phyloP scores from a whole-genome alignment of 2,888 invertebrate genomes.

The Luperina testacea region DNA sequence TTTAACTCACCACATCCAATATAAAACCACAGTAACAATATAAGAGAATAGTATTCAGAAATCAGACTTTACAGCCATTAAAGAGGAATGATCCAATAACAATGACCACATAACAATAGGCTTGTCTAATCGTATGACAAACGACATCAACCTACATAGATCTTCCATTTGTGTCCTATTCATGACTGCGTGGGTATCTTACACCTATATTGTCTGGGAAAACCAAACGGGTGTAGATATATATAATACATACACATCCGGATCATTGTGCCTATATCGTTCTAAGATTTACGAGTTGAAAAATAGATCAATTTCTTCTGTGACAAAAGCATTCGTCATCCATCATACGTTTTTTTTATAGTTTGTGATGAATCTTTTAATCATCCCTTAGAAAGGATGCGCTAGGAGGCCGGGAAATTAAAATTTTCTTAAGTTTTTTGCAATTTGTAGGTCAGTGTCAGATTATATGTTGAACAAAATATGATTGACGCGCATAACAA shows the following conservation, averaged over 20 bases:
- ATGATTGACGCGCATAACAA: no score
- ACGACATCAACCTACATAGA: conserved; percentile 54
- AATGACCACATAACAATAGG: conserved; percentile 38
- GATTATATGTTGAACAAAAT: no score
- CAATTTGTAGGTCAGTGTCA: no score
- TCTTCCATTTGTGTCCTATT: conserved; percentile 50
- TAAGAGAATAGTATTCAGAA: neutral
- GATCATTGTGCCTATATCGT: conserved; percentile 26
- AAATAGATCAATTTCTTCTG: conserved; percentile 1
- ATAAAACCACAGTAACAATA: neutral
- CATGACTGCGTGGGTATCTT: conserved; percentile 49
- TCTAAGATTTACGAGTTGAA: neutral
- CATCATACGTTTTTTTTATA: neutral
- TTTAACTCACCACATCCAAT: neutral
- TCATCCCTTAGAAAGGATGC: neutral
- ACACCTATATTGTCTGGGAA: conserved; percentile 41
- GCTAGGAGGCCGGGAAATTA: neutral
- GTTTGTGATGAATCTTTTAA: conserved; percentile 2
- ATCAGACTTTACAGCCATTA: conserved; percentile 9
- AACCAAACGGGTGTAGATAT: conserved; percentile 30
- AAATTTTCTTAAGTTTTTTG: neutral
- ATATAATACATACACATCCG: conserved; percentile 29
- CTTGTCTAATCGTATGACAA: conserved; percentile 48
- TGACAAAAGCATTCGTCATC: conserved; percentile 4
- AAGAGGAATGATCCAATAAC: conserved; percentile 38